Percentiles rank a stretch among this genome's conserved stretches.
Evolutionary conservation across 2,888 invertebrate genomes (phyloP).

Genomic region (Athetis lepigone): DNA sequence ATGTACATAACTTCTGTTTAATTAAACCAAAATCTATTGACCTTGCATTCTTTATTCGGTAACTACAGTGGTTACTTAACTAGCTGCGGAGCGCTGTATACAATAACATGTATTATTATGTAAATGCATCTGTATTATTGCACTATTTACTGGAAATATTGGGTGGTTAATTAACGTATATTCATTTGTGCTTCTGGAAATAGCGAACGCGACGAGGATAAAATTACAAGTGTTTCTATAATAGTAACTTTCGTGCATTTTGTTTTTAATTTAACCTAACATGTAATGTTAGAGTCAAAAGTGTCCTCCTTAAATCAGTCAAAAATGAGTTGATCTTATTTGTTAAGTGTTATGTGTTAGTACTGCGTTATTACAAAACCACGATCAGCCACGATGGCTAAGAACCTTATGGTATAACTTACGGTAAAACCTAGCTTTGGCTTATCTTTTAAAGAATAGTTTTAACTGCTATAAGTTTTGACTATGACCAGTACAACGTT

Average conservation of each 20-base stretch:
- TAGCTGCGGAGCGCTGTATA: not conserved
- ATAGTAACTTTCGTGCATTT: not conserved
- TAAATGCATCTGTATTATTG: slow-evolving; percentile 10
- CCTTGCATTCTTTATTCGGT: slow-evolving; percentile 16
- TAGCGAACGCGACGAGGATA: slow-evolving; percentile 11
- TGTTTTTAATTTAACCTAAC: not conserved
- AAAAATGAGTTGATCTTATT: too few relatives aligned
- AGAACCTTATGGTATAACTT: too few relatives aligned
- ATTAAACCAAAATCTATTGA: slow-evolving; percentile 16
- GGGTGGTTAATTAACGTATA: slow-evolving; percentile 40
- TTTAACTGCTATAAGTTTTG: too few relatives aligned
- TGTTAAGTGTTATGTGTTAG: too few relatives aligned
- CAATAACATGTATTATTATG: slow-evolving; percentile 11
- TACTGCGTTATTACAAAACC: too few relatives aligned
- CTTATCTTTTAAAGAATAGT: too few relatives aligned
- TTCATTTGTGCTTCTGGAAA: slow-evolving; percentile 36
- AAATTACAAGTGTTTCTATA: slow-evolving; percentile 18
- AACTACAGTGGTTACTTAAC: slow-evolving; percentile 3
- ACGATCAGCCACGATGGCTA: too few relatives aligned
- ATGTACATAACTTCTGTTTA: slow-evolving; percentile 18
- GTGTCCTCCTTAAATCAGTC: too few relatives aligned
- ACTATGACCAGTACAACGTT: too few relatives aligned
- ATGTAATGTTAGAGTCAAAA: too few relatives aligned
- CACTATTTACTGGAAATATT: slow-evolving; percentile 22
- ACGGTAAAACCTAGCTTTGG: too few relatives aligned